Base-by-base conservation (phyloP, 2,888 invertebrate species). In the Athalia rosae region DNA sequence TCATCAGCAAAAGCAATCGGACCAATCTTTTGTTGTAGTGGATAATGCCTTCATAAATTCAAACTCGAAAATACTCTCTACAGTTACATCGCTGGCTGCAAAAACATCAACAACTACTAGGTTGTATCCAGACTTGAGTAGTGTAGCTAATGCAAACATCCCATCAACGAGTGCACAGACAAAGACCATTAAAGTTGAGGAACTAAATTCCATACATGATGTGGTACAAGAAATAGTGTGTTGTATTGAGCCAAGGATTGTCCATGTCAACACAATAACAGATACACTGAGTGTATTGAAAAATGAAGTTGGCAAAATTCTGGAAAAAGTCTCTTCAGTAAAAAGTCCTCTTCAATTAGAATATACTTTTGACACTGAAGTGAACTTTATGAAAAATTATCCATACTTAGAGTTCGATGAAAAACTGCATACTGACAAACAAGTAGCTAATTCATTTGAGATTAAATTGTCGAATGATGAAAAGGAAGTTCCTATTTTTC, bases 201-300 rank as follows among this genome's bases (percentile, higher is more conserved):
- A 56, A 43, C 13, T 7, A 7, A 56, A 58, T 71, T 45, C 58
- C 0, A 71, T 71, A 71, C 69, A 71, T 8, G 69, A 71, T 13
- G 43, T 71, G 8, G 56, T n/a, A 15, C 7, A 7, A 43, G 69
- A 71, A 45, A 71, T 71, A 43, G 13, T 13, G 48, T 71, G 41
- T 3, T 0, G 6, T 6, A 71, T 71, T 58, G n/a, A 58, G 41
- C 56, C 11, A 13, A 58, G 13, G 9, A 6, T 71, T 13, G 15
- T 43, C 8, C 6, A 56, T 58, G 41, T 43, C n/a, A 8, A 4
- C 0, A 43, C 7, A 4, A 13, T 58, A 4, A 6, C 43, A 13
- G 58, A 71, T n/a, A 8, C 13, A 45, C n/a, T 41, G 3, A 8
- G 43, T 8, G n/a, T 5, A 4, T 3, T 71, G 13, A 45, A 58